Conservation (phyloP, 2,113 vertebrate species). For the Thermophis baileyi region DNA sequence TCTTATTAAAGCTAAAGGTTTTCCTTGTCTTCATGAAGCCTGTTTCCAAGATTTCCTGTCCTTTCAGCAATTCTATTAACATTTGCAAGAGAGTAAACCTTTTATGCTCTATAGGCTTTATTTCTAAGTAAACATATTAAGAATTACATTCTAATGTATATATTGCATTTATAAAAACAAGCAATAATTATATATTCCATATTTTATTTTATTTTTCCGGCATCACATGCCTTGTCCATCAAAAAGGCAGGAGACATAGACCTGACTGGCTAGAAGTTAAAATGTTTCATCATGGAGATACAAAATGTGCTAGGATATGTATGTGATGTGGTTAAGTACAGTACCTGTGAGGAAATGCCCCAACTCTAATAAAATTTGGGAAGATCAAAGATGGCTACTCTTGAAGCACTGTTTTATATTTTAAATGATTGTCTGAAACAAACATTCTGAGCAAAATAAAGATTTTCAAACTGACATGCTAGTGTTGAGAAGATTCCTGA, state of each 20-base stretch:
- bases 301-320: not conserved
- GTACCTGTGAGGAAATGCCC: not conserved
- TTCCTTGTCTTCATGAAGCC: not conserved
- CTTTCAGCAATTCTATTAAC: not conserved
- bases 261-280: not conserved
- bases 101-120: not conserved
- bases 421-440: not conserved
- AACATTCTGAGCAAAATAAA: not conserved
- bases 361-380: not conserved
- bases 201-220: not conserved
- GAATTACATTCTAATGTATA: not conserved
- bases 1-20: not conserved
- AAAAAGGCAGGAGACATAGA: not conserved
- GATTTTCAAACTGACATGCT: not conserved
- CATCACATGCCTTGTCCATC: not conserved
- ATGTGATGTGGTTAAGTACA: not conserved
- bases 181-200: not conserved
- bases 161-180: not conserved
- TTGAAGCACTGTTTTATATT: not conserved
- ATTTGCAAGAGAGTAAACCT: not conserved
- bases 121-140: not conserved
- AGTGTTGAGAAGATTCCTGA: not conserved
- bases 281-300: not conserved
- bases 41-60: not conserved
- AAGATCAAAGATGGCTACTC: not conserved